Base-by-base conservation (phyloP, 1,140 invertebrate genomes). In the Trichomalopsis sarcophagae region DNA sequence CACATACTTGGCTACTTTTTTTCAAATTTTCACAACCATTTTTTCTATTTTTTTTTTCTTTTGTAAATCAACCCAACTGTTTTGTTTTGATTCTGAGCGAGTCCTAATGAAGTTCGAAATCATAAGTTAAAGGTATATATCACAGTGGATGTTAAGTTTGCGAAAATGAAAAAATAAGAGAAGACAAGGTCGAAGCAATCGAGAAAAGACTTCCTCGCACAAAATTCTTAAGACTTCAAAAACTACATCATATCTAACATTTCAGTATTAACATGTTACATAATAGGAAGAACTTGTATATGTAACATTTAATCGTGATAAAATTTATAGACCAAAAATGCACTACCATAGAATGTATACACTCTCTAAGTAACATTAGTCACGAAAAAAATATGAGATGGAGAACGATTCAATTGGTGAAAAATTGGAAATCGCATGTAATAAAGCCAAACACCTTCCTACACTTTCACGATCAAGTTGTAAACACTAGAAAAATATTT, bases 41-140 rank as follows among this genome's bases (percentile, higher is more conserved):
- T 66, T 47, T 79, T 0, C 21, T 30, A n/a, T 30, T 62, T 11
- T 23, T 27, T 27, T 50, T 27, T 40, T 79, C 5, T 9, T 83
- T 83, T 30, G 62, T 1, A 66, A 75, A 75, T 73, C 17, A 76
- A 75, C 50, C 47, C 2, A 84, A 36, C 17, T 69, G 33, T 69
- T 44, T 14, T 68, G 2, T 85, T 85, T 85, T 81, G 79, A 85
- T 77, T 85, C 21, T 62, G 74, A 82, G 84, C 84, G 84, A 82
- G 84, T 23, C 23, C 84, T 62, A 6, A 47, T 73, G 17, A 69
- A 62, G 14, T 78, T 55, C 13, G 11, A 76, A 85, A 78, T 74
- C 9, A 68, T 81, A 85, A 81, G 17, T 21, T 68, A 81, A 85
- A 77, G 21, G 7, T 85, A 81, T 78, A 78, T 85, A 85, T 85